A percentile compares a stretch with the other conserved stretches of the same genome.
Conservation (phyloP, 2,113 vertebrate species). For the Anhinga anhinga region DNA sequence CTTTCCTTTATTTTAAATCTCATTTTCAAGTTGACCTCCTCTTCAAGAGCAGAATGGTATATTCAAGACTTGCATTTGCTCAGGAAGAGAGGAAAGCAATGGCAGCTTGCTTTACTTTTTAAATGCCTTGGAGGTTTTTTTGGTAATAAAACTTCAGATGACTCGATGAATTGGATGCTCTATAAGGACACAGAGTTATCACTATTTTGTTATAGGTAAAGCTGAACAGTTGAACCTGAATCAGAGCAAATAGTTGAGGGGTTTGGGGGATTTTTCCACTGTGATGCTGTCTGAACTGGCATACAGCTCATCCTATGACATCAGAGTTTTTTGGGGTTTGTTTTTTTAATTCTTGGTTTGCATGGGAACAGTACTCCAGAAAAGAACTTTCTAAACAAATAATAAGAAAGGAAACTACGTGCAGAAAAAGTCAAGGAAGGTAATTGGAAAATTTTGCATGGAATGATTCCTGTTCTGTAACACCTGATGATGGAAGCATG, state of each 20-base stretch:
- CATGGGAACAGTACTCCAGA: neutral
- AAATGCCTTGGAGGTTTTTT: neutral
- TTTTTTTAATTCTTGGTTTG: neutral
- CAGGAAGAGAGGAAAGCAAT: neutral
- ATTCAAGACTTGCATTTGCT: neutral
- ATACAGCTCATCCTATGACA: neutral
- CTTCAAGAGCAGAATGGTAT: neutral
- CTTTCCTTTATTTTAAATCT: neutral
- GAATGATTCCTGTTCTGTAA: neutral
- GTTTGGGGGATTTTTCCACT: neutral
- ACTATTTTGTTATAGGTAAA: neutral
- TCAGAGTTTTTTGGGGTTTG: neutral
- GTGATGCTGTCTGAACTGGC: slow-evolving; percentile 5
- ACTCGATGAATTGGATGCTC: neutral
- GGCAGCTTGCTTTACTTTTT: neutral
- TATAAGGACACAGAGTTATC: neutral
- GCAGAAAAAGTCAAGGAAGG: neutral
- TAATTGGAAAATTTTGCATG: slow-evolving; percentile 4
- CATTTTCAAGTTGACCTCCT: neutral
- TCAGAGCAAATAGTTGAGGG: neutral
- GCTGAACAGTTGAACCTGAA: neutral
- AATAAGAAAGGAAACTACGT: neutral
- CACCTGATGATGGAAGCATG: slow-evolving; percentile 51
- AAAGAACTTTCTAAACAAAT: neutral
- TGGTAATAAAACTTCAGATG: neutral